These are phyloP conservation scores for Zygogramma bicolorata DNA, from an alignment of 2,888 invertebrate genomes.

Conservation along the genomic window DNA sequence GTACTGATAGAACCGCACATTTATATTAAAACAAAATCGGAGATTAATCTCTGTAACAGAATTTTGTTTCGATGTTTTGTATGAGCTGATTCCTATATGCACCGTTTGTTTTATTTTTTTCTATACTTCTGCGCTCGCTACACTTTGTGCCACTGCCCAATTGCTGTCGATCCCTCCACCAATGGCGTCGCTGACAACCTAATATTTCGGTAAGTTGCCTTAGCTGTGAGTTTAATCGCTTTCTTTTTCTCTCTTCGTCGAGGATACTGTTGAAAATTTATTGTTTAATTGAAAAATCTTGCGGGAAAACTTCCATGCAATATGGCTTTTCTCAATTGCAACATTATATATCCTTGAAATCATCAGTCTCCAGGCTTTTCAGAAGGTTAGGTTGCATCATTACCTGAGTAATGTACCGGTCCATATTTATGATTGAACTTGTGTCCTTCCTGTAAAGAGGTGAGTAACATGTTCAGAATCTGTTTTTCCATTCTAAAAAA, in stretches of 20 bases:
- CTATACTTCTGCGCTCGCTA: slow-evolving; percentile 68
- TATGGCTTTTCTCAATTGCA: too few species aligned
- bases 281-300: background rate
- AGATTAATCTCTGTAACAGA: slow-evolving; percentile 25
- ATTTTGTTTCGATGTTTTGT: slow-evolving; percentile 47
- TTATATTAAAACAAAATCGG: slow-evolving; percentile 2
- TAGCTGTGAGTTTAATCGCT: slow-evolving; percentile 41
- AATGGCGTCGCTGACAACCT: slow-evolving; percentile 54
- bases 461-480: too few species aligned
- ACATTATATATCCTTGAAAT: too few species aligned
- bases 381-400: too few species aligned
- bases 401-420: too few species aligned
- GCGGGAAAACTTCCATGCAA: too few species aligned
- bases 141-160: slow-evolving; percentile 66
- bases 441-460: too few species aligned
- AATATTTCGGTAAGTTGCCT: slow-evolving; percentile 65
- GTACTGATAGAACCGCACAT: slow-evolving; percentile 28
- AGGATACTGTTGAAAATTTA: slow-evolving; percentile 35
- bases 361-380: too few species aligned
- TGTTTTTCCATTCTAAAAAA: too few species aligned
- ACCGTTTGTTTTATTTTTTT: slow-evolving; percentile 68
- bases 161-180: slow-evolving; percentile 60
- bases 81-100: slow-evolving; percentile 67
- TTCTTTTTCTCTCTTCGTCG: slow-evolving; percentile 20
- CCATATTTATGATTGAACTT: too few species aligned